Evolutionary conservation across 1,140 invertebrate genomes (phyloP), one percentile per base, ranked within the genome.

Genomic region (Drosophila seguyi): DNA sequence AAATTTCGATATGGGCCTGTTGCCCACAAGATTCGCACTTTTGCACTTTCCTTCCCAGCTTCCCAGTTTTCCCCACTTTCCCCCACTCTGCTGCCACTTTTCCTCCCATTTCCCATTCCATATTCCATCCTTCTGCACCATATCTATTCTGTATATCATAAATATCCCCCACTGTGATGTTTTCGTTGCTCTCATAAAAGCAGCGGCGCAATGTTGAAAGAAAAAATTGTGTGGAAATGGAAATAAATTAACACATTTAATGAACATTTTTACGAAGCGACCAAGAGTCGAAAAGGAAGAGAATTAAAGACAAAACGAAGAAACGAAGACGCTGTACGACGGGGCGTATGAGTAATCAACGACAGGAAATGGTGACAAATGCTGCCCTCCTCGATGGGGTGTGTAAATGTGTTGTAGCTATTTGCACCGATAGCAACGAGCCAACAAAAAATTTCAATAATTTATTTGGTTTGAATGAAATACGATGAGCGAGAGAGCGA

Each of bases 391-490:
- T 52, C 44, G 45, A 44, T 52, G 67, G 59, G 57, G 48, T 80
- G 56, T 84, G 76, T 87, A 87, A 84, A 81, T 90, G 80, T 90
- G 85, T 80, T 90, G 81, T 90, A 90, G 81, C 77, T 85, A 90
- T 88, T 90, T 90, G 85, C 85, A 88, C 85, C 84, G 84, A 90
- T 88, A 88, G 85, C 86, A 88, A 88, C 85, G 90, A 78, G 85
- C 77, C 75, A 90, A 90, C 79, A 78, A 61, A 69, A 56, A 88
- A 90, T 88, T 88, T 88, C 84, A 88, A 88, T 90, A 88, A 88
- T 88, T 88, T 88, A 90, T 87, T 87, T 87, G 84, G 84, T 87
- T 84, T 87, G 84, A 87, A 87, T 87, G 84, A 87, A 87, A 87
- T 87, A 84, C 84, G 84, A 47, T 47, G 44, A 84, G 84, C 80